Evolutionary conservation across 1,140 invertebrate species (phyloP), one percentile per base, ranked within the genome.

Genomic region (Ostrea denselamellosa): DNA sequence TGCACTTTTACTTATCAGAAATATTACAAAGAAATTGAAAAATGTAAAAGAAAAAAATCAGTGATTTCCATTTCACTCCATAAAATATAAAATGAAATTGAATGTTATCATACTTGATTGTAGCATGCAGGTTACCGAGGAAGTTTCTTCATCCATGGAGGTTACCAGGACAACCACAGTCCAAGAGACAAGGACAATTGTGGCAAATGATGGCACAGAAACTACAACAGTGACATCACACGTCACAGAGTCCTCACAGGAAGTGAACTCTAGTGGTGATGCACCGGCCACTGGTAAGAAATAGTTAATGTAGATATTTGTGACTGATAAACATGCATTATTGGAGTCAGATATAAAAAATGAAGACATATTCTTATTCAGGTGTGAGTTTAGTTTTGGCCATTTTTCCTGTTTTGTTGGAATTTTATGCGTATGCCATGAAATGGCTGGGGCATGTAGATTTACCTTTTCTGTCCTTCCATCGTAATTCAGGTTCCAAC

Each of bases 181-280:
- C 17, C 51, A 83, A 19, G 53, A 52, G 44, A 53, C 82, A 0
- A 52, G n/a, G 51, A 83, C 82, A 52, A 34, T 83, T 14, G 52
- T 54, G 22, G 19, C 22, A 19, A 14, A 44, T 8, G 82, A 83
- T 19, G n/a, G 28, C 8, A 17, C 34, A 10, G 82, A 83, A 25
- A 52, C 22, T 52, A 22, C 44, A 19, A 83, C 51, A 7, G 44
- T 53, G 12, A 54, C 53, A n/a, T 52, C 82, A n/a, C 8, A 12
- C 9, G 44, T 52, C 53, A 83, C 82, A 9, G 82, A 83, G 44
- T 53, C 82, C 14, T 22, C 82, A 22, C 44, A 52, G 53, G 44
- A 52, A 34, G 82, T 83, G 19, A 83, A 34, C 44, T 83, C 82
- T 51, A 83, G 82, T 51, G 82, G 82, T 4, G 82, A 83, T 19